Evolutionary conservation across 2,113 vertebrate species (phyloP).

Genomic region (Gadus macrocephalus): DNA sequence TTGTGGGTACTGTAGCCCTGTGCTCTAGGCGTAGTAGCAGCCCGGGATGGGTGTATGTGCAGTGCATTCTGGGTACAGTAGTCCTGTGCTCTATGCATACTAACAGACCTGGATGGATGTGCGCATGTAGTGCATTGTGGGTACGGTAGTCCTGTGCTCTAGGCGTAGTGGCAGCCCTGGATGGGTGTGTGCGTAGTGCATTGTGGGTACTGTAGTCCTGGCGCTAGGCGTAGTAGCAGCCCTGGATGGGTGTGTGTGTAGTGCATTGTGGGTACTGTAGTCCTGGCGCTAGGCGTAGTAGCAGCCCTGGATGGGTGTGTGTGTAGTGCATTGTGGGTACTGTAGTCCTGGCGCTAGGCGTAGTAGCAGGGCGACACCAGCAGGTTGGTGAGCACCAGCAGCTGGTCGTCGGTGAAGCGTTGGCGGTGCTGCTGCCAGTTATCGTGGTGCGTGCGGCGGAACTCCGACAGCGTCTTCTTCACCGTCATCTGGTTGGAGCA

Average conservation of each 20-base stretch:
- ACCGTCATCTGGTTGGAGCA: constrained; percentile 84
- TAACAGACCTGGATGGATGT: constrained; percentile 26
- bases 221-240: constrained; percentile 86
- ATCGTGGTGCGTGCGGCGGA: constrained; percentile 95
- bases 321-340: no score
- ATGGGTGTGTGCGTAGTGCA: no score
- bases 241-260: no score
- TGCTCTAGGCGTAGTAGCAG: constrained; percentile 86
- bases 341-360: constrained; percentile 67
- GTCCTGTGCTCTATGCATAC: no score
- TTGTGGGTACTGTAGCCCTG: not conserved
- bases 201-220: not conserved
- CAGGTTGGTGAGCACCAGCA: constrained; percentile 95
- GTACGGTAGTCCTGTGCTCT: constrained; percentile 33
- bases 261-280: no score
- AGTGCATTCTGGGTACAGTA: no score
- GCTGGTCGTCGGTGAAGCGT: constrained; percentile 94
- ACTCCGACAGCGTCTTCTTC: constrained; percentile 96
- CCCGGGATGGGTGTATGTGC: no score
- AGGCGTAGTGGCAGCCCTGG: constrained; percentile 83
- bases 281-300: constrained; percentile 82
- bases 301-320: constrained; percentile 47
- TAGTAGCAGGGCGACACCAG: constrained; percentile 95
- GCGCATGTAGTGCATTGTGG: no score
- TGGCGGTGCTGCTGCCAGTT: constrained; percentile 99